phyloP scores from a whole-genome alignment of 2,888 invertebrate species.

The Rhodophaea formosa region DNA sequence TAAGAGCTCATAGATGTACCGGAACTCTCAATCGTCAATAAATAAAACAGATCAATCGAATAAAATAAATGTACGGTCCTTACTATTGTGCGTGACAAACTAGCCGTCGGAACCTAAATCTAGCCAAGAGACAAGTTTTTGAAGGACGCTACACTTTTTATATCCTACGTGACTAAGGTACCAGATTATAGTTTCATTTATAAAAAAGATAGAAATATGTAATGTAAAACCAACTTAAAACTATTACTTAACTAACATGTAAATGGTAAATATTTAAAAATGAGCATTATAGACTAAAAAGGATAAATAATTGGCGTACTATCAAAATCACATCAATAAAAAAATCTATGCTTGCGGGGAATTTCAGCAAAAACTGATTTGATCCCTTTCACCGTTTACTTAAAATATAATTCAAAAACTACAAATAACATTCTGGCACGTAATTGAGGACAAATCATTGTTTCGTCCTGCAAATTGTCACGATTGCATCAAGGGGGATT shows the following conservation, averaged over 20 bases:
- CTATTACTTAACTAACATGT: slow-evolving; percentile 66
- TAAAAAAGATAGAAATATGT: slow-evolving; percentile 48
- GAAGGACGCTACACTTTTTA: slow-evolving; percentile 44
- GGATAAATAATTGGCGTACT: slow-evolving; percentile 74
- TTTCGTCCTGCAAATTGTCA: slow-evolving; percentile 56
- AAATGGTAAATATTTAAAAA: slow-evolving; percentile 76
- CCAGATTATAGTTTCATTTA: slow-evolving; percentile 50
- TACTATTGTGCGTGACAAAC: slow-evolving; percentile 67
- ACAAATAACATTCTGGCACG: slow-evolving; percentile 77
- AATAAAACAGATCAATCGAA: slow-evolving; percentile 19
- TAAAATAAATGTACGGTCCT: slow-evolving; percentile 33
- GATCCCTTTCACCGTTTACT: slow-evolving; percentile 56
- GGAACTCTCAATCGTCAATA: slow-evolving; percentile 15
- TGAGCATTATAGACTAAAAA: slow-evolving; percentile 75
- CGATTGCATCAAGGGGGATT: slow-evolving; percentile 50
- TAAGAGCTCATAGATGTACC: slow-evolving; percentile 13
- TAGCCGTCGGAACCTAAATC: slow-evolving; percentile 41
- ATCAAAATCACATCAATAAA: slow-evolving; percentile 65
- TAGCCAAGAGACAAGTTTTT: slow-evolving; percentile 54
- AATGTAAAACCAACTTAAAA: slow-evolving; percentile 62
- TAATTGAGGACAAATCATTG: slow-evolving; percentile 60
- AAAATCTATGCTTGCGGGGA: slow-evolving; percentile 46
- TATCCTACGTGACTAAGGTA: slow-evolving; percentile 53
- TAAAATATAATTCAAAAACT: slow-evolving; percentile 63
- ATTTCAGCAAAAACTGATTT: slow-evolving; percentile 51